phyloP scores from a whole-genome alignment of 53 echinoderm and acorn worm genomes.

The Echinarachnius parma region DNA sequence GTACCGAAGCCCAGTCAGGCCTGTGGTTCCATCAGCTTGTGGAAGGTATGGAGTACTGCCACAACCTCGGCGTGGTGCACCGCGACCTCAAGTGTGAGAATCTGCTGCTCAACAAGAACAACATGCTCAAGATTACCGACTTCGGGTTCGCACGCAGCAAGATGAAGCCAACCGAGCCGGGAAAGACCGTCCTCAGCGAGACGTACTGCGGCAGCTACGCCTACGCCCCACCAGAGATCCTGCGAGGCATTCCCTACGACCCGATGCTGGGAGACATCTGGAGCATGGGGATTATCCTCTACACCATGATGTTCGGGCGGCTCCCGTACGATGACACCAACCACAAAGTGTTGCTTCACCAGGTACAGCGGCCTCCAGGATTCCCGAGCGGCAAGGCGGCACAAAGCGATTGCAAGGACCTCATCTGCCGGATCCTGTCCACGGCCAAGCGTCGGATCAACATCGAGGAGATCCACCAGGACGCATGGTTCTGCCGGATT shows the following conservation, averaged over 20 bases:
- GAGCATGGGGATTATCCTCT: constrained; percentile 99
- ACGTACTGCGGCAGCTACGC: constrained; percentile 99
- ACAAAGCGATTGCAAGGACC: constrained; percentile 77
- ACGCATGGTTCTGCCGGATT: constrained; percentile 65
- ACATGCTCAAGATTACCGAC: constrained; percentile 90
- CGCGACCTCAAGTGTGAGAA: constrained; percentile 97
- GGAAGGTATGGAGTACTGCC: constrained; percentile 95
- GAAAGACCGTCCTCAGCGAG: constrained; percentile 82
- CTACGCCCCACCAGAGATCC: constrained; percentile 95
- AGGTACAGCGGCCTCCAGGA: constrained; percentile 81
- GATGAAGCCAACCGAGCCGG: constrained; percentile 74
- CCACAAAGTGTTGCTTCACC: constrained; percentile 82
- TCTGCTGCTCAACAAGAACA: constrained; percentile 81
- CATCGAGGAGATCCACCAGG: constrained; percentile 77
- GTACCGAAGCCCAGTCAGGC: constrained; percentile 75
- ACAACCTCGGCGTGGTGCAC: constrained; percentile 86
- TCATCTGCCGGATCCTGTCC: constrained; percentile 79
- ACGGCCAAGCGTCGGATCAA: constrained; percentile 85
- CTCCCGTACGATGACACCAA: constrained; percentile 97
- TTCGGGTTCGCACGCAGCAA: constrained; percentile 93
- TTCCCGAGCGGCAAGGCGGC: constrained; percentile 69
- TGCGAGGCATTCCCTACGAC: constrained; percentile 88
- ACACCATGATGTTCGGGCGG: constrained; percentile 92
- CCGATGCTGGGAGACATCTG: constrained; percentile 93
- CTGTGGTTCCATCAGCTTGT: constrained; percentile 94